These are phyloP conservation scores for Odobenus rosmarus DNA, from an alignment of 2,113 vertebrate species.

Conservation along the genomic window DNA sequence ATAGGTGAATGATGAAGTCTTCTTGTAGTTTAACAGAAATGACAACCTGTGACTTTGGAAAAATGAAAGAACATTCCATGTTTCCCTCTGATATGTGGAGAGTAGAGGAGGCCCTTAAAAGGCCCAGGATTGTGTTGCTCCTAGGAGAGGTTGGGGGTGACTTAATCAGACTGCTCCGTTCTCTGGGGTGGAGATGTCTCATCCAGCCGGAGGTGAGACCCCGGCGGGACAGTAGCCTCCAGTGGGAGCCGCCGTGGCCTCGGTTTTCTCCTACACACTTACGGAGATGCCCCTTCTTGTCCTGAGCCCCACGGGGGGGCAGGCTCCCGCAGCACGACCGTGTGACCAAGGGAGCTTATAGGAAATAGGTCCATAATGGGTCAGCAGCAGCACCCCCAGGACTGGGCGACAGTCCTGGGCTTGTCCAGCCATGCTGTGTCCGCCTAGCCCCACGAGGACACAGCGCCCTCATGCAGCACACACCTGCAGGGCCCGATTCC, in stretches of 20 bases:
- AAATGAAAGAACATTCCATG: background rate
- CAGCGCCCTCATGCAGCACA: fast-evolving
- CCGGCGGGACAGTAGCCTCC: background rate
- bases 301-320: background rate
- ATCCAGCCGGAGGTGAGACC: fast-evolving
- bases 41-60: background rate
- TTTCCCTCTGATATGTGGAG: background rate
- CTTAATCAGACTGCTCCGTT: background rate
- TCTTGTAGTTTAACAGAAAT: background rate
- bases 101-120: too few relatives aligned
- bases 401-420: too few relatives aligned
- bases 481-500: too few relatives aligned
- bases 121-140: fast-evolving
- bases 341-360: fast-evolving
- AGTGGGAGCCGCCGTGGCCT: fast-evolving
- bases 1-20: background rate
- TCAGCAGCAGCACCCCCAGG: fast-evolving
- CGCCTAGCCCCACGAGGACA: background rate
- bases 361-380: background rate
- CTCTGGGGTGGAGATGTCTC: background rate
- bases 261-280: fast-evolving
- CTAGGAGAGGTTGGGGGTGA: background rate
- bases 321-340: background rate
- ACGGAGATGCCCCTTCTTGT: fast-evolving
- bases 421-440: too few relatives aligned